Percentiles rank a stretch among this genome's conserved stretches.
Conservation (phyloP, 2,888 invertebrate species). For the Napeogenes inachia region DNA sequence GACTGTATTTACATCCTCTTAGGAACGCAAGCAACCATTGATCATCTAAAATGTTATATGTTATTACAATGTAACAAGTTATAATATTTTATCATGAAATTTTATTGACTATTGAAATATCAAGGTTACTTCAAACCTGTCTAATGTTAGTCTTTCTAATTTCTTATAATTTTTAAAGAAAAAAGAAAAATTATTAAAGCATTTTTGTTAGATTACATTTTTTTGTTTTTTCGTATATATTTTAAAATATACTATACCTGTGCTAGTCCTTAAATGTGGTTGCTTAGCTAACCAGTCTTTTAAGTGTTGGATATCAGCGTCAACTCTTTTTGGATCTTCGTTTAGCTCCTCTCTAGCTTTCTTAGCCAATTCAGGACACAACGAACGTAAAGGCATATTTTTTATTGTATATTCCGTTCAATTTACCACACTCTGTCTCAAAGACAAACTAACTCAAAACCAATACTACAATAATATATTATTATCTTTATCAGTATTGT, state of each 20-base stretch:
- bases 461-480: too few species aligned
- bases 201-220: too few species aligned
- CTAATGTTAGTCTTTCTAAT: too few species aligned
- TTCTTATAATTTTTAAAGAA: too few species aligned
- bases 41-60: conserved; percentile 54
- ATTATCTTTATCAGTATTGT: too few species aligned
- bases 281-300: conserved; percentile 75
- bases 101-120: too few species aligned
- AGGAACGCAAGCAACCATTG: conserved; percentile 77
- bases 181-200: too few species aligned
- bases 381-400: not conserved
- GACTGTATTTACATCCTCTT: conserved; percentile 78
- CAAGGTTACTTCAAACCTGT: too few species aligned
- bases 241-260: conserved; percentile 34
- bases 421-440: not conserved
- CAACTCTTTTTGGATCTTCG: conserved; percentile 65
- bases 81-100: not conserved
- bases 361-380: conserved; percentile 42
- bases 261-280: conserved; percentile 67
- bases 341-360: conserved; percentile 66
- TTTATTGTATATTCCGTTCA: not conserved
- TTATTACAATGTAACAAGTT: not conserved
- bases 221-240: not conserved
- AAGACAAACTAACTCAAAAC: not conserved
- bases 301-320: conserved; percentile 63